Percentiles rank a stretch among this genome's conserved stretches.
Conservation (phyloP, 2,888 invertebrate species). For the Cosmia trapezina region DNA sequence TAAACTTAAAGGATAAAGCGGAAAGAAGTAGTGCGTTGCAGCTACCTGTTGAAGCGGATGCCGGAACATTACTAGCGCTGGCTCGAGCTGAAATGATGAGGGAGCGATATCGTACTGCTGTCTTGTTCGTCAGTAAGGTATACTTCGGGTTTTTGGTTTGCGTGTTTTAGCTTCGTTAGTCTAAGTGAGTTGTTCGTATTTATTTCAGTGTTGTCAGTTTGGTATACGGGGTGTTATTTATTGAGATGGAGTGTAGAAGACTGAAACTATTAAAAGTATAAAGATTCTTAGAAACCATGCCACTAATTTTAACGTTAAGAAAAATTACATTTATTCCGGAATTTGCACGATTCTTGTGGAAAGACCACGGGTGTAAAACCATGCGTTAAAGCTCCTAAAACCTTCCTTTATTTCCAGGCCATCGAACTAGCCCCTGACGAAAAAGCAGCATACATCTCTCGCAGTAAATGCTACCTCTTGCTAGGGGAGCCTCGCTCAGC, state of each 20-base stretch:
- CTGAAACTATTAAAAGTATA: background rate
- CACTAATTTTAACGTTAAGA: background rate
- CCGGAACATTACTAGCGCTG: constrained; percentile 93
- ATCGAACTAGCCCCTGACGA: constrained; percentile 96
- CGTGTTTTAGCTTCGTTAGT: background rate
- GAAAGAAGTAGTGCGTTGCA: constrained; percentile 93
- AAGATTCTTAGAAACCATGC: background rate
- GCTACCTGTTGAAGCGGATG: constrained; percentile 95
- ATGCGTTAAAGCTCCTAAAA: too few species aligned
- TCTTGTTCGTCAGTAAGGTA: constrained; percentile 95
- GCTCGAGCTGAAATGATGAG: constrained; percentile 94
- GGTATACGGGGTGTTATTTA: background rate
- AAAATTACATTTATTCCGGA: background rate
- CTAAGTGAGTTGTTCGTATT: background rate
- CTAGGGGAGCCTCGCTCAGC: constrained; percentile 96
- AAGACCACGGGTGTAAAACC: too few species aligned
- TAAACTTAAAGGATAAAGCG: constrained; percentile 94
- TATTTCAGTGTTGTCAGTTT: background rate
- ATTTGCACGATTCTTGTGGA: background rate
- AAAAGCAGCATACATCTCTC: constrained; percentile 95
- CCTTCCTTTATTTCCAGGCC: constrained; percentile 91
- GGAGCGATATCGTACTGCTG: constrained; percentile 93
- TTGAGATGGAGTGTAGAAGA: background rate
- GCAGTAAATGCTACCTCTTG: constrained; percentile 96
- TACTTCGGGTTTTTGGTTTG: background rate